Evolutionary conservation across 2,797 vertebrate genomes (phyloP).

Genomic region (Epinephelus awoara): DNA sequence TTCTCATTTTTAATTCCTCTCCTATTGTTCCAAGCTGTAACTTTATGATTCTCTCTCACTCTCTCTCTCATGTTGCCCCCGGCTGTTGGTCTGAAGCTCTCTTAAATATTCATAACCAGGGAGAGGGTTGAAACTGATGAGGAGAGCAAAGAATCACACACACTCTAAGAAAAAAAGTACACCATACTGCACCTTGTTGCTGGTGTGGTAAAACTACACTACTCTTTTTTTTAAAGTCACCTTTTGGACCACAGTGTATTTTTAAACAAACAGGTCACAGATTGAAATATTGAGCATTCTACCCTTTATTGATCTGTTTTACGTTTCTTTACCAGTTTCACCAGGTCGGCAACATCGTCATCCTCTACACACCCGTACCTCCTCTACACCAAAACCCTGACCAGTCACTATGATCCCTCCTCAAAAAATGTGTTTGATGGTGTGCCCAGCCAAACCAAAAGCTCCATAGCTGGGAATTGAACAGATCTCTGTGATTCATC

Average conservation of each 20-base stretch:
- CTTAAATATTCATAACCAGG: conserved; percentile 73
- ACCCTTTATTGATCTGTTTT: not conserved
- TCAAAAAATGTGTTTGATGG: not conserved
- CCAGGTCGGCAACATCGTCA: not conserved
- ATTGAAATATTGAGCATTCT: not conserved
- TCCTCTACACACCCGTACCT: not conserved
- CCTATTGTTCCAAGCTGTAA: conserved; percentile 41
- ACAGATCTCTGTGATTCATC: not conserved
- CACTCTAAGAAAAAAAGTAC: conserved; percentile 10
- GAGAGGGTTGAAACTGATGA: conserved; percentile 45
- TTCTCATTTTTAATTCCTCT: conserved; percentile 15
- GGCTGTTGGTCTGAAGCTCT: conserved; percentile 57
- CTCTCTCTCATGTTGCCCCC: conserved; percentile 17
- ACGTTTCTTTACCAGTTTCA: not conserved
- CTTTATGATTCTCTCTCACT: conserved; percentile 12
- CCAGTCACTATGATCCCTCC: not conserved
- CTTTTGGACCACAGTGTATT: not conserved
- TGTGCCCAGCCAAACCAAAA: not conserved
- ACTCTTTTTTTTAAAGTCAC: not conserved
- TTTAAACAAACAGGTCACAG: not conserved
- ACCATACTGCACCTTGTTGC: conserved; percentile 8
- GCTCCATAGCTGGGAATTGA: not conserved
- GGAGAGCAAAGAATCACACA: conserved; percentile 32
- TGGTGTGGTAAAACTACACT: not conserved
- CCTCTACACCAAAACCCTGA: not conserved